Evolutionary conservation across 2,797 vertebrate species (phyloP), one percentile per base, ranked within the genome.

Genomic region (Acipenser ruthenus): DNA sequence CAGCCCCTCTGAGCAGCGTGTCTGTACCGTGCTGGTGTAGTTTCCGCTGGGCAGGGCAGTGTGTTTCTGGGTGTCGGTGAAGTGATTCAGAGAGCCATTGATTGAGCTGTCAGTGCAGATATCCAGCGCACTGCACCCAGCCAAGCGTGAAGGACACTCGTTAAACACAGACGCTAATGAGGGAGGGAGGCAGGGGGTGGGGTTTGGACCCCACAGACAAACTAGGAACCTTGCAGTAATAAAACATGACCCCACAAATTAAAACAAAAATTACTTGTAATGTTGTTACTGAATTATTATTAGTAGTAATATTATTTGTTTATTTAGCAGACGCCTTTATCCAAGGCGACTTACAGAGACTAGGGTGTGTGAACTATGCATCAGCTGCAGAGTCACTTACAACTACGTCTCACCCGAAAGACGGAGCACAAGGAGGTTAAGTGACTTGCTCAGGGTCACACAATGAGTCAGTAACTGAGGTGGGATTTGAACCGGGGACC

Each of bases 71-170:
- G 15, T 18, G 15, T 18, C 15, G 15, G 15, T 18, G 15, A 69
- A 65, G 68, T 72, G 75, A 67, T 55, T 68, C 68, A 67, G 7
- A 50, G 73, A 69, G 69, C 68, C 71, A 87, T 88, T 53, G 80
- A 88, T 85, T 65, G 15, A 68, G 65, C 61, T 10, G 60, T 64
- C n/a, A 59, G 53, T 58, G 64, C 63, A 65, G 65, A 48, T 55
- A 11, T 75, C 77, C 74, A 59, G 71, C 63, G 70, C 80, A 73
- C 66, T 72, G 59, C 76, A 83, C 81, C 70, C 80, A 77, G 84
- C 73, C 80, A 85, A 71, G 79, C 87, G 85, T 90, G 87, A 89
- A 91, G 88, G 87, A 78, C 85, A 88, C 82, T 65, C 78, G 79
- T 88, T 87, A 87, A 80, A 76, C 73, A 77, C 73, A 71, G 80